These are phyloP conservation scores for Muscicapa striata DNA, from an alignment of 2,797 vertebrate genomes.

Conservation along the genomic window DNA sequence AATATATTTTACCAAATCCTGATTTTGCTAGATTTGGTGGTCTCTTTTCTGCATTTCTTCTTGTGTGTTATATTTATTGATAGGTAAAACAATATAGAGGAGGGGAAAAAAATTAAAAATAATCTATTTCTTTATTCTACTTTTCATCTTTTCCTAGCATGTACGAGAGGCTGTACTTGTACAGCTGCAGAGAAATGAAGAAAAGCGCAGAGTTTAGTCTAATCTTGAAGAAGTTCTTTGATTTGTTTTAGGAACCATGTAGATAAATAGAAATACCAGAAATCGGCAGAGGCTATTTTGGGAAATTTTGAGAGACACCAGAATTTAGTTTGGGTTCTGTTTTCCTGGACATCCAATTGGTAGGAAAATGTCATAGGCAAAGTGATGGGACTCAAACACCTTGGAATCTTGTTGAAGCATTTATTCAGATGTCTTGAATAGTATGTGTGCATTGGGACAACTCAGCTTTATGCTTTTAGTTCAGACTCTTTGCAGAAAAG, in stretches of 20 bases:
- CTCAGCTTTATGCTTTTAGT: background rate
- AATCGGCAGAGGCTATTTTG: background rate
- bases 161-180: background rate
- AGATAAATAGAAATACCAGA: background rate
- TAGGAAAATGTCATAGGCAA: background rate
- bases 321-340: background rate
- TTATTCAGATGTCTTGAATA: background rate
- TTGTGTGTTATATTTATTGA: background rate
- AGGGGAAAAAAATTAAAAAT: background rate
- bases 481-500: background rate
- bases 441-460: background rate
- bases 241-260: background rate
- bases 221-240: background rate
- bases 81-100: background rate
- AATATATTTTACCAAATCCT: background rate
- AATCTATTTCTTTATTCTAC: background rate
- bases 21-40: background rate
- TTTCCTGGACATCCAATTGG: background rate
- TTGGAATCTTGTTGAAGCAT: background rate
- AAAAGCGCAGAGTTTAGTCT: background rate
- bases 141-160: background rate
- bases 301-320: background rate
- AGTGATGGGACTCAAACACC: background rate
- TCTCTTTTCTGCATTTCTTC: background rate
- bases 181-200: background rate